These are phyloP conservation scores for Machaerirhynchus nigripectus DNA, from an alignment of 2,113 vertebrate species.

Conservation along the genomic window DNA sequence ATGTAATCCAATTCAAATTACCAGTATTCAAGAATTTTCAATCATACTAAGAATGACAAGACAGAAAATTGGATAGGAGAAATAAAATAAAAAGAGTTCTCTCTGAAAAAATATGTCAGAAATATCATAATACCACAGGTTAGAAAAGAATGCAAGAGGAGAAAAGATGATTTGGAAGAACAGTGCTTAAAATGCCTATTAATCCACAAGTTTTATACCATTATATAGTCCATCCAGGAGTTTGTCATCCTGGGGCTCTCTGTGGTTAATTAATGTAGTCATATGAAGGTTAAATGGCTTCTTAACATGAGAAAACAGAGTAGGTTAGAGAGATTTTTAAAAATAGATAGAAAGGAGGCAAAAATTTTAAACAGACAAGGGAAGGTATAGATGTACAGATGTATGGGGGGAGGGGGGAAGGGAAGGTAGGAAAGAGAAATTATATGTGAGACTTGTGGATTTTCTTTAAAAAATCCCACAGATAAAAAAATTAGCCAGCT, in stretches of 20 bases:
- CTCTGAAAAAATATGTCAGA: neutral
- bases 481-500: neutral
- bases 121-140: neutral
- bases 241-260: neutral
- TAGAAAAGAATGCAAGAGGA: neutral
- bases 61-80: neutral
- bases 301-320: neutral
- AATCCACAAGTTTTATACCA: neutral
- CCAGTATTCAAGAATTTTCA: neutral
- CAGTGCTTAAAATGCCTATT: neutral
- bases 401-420: fast-evolving
- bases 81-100: neutral
- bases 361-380: neutral
- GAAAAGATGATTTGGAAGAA: neutral
- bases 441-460: neutral
- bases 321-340: neutral
- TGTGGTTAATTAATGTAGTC: neutral
- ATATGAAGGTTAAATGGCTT: neutral
- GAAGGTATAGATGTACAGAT: neutral
- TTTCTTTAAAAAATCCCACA: neutral
- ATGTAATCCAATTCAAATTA: neutral
- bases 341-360: neutral
- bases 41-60: neutral
- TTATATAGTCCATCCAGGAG: neutral
- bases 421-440: neutral